Conservation (phyloP, 2,888 invertebrate species). For the Serrognathus titanus region DNA sequence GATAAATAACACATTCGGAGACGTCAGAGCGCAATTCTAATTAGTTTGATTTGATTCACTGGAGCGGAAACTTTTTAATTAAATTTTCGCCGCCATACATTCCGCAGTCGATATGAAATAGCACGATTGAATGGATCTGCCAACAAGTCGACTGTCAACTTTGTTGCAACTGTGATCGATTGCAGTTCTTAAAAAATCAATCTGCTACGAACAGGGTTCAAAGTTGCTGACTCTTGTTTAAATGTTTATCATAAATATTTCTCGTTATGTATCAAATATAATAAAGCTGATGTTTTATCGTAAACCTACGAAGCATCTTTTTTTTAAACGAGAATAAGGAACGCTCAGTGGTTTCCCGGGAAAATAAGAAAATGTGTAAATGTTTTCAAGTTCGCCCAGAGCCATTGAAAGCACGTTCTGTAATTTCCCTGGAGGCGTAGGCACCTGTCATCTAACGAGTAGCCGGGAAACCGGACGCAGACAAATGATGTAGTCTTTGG, state of each 20-base stretch:
- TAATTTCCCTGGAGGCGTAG: slow-evolving; percentile 4
- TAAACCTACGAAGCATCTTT: background rate
- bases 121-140: background rate
- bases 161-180: background rate
- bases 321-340: background rate
- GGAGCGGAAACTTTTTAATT: background rate
- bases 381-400: slow-evolving; percentile 1
- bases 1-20: background rate
- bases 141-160: background rate
- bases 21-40: background rate
- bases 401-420: slow-evolving; percentile 6
- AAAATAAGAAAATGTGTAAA: slow-evolving; percentile 7
- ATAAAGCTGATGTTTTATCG: background rate
- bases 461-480: slow-evolving; percentile 4
- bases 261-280: too few species aligned
- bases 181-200: background rate
- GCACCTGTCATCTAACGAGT: slow-evolving; percentile 7
- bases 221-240: background rate
- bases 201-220: background rate
- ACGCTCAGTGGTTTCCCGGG: background rate
- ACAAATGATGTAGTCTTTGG: slow-evolving; percentile 4
- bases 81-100: background rate
- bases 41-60: background rate
- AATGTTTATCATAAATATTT: too few species aligned
- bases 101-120: background rate